Evolutionary conservation across 1,140 invertebrate genomes (phyloP).

Genomic region (Conopomorpha cramerella): DNA sequence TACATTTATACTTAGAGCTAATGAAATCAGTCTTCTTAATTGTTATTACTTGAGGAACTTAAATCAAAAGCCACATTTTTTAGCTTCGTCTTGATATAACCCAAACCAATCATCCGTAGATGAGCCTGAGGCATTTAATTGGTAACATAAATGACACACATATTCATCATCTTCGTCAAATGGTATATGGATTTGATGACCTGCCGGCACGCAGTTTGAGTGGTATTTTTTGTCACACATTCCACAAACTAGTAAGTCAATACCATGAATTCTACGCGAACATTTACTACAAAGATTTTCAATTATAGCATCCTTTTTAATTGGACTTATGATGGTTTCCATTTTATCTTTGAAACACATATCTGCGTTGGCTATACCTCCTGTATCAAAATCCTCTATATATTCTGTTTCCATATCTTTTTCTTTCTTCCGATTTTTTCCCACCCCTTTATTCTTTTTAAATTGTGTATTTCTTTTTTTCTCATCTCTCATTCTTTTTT

Average conservation of each 20-base stretch:
- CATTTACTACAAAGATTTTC: not conserved
- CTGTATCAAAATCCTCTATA: no score
- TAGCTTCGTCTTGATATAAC: not conserved
- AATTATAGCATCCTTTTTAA: no score
- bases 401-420: not conserved
- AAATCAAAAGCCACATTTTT: not conserved
- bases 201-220: not conserved
- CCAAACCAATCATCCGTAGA: not conserved
- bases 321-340: no score
- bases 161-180: not conserved
- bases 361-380: no score
- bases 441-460: conserved; percentile 1
- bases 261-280: not conserved
- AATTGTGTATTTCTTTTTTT: conserved; percentile 4
- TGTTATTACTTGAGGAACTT: no score
- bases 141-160: not conserved
- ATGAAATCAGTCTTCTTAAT: no score
- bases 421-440: conserved; percentile 2
- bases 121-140: not conserved
- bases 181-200: not conserved
- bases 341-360: no score
- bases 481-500: conserved; percentile 3
- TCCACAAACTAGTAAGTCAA: not conserved
- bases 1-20: no score
- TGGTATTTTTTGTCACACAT: not conserved